A percentile compares a stretch with the other conserved stretches of the same genome.
Evolutionary conservation across 2,888 invertebrate genomes (phyloP).

Genomic region (Neoitamus cyanurus): DNA sequence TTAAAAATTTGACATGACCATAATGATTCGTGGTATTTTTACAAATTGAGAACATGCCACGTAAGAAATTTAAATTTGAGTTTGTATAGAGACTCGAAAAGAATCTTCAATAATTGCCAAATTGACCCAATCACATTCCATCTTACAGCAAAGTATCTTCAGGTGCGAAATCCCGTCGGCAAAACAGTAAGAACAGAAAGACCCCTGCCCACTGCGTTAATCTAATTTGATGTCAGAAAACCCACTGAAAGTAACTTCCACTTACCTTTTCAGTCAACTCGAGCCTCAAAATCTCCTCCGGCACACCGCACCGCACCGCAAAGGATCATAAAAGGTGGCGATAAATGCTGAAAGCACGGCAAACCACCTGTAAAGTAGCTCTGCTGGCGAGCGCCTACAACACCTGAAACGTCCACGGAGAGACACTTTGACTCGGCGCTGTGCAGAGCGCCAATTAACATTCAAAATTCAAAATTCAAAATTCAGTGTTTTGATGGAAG

Average conservation of each 20-base stretch:
- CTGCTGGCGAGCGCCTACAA: background rate
- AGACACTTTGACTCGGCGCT: background rate
- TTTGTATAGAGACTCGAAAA: background rate
- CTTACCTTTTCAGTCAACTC: background rate
- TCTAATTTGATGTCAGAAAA: background rate
- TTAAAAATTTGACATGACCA: no score
- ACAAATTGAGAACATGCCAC: no score
- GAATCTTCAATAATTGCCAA: background rate
- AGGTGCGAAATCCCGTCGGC: background rate
- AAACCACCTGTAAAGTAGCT: background rate
- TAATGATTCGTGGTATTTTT: no score
- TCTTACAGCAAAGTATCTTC: background rate
- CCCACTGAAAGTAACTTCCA: background rate
- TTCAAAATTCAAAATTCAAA: conserved; percentile 12
- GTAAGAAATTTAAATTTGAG: no score
- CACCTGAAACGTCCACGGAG: background rate
- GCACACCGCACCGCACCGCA: background rate
- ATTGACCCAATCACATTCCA: background rate
- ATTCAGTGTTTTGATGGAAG: conserved; percentile 12
- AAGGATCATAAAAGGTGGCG: background rate
- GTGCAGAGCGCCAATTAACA: background rate
- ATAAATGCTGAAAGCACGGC: background rate
- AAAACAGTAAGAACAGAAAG: background rate
- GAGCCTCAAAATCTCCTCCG: background rate
- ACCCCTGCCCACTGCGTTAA: background rate